These are phyloP conservation scores for Drosophila eugracilis DNA, from an alignment of 1,140 invertebrate species.

Conservation along the genomic window DNA sequence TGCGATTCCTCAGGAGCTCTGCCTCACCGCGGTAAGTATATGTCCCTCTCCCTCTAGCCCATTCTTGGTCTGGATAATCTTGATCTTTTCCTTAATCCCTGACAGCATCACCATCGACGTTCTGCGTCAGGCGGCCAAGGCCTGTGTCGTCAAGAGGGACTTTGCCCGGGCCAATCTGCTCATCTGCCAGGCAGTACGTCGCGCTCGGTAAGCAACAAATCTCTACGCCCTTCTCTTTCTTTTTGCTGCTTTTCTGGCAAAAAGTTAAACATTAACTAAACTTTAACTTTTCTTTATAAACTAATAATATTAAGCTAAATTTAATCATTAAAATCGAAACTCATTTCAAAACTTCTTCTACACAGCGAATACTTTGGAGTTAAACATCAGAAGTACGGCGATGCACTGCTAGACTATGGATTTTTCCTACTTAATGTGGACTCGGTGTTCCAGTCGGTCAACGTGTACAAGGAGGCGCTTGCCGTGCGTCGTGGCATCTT, in stretches of 20 bases:
- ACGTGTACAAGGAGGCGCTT: slow-evolving; percentile 93
- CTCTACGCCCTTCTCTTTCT: not conserved
- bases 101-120: slow-evolving; percentile 90
- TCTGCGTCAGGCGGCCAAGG: slow-evolving; percentile 92
- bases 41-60: not conserved
- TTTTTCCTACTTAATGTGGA: slow-evolving; percentile 97
- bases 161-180: slow-evolving; percentile 92
- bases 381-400: slow-evolving; percentile 92
- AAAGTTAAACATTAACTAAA: not conserved
- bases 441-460: slow-evolving; percentile 91
- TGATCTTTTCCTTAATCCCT: slow-evolving; percentile 8
- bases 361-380: slow-evolving; percentile 86
- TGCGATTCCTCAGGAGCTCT: slow-evolving; percentile 88
- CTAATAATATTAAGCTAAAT: no score
- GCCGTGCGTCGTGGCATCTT: slow-evolving; percentile 91
- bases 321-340: not conserved
- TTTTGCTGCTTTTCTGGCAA: not conserved
- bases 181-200: slow-evolving; percentile 91
- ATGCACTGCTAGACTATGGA: slow-evolving; percentile 94
- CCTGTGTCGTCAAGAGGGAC: slow-evolving; percentile 94
- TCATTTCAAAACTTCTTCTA: not conserved
- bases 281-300: no score
- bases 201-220: slow-evolving; percentile 87
- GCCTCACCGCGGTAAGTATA: slow-evolving; percentile 86
- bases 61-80: not conserved